These are phyloP conservation scores for Molossus molossus DNA, from an alignment of 2,797 vertebrate genomes.

Conservation along the genomic window DNA sequence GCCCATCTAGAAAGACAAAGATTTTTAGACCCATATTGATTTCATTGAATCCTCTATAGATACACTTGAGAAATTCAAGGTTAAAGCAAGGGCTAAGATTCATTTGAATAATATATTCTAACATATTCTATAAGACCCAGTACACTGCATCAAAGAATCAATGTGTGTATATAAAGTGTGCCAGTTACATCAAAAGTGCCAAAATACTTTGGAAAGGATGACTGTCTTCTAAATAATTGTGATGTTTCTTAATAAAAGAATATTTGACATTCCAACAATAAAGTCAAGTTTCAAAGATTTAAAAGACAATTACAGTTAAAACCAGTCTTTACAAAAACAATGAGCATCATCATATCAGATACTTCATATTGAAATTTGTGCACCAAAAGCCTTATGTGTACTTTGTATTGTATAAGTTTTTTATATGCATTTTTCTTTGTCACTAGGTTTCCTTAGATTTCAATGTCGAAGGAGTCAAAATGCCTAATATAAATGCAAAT, in stretches of 20 bases:
- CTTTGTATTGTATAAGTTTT: not conserved
- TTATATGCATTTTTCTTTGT: conserved; percentile 39
- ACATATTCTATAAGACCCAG: conserved; percentile 31
- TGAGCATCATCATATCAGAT: not conserved
- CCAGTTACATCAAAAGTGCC: conserved; percentile 27
- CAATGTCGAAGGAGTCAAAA: conserved; percentile 80
- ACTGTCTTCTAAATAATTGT: not conserved
- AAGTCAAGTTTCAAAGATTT: conserved; percentile 6
- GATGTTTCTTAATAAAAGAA: conserved; percentile 13
- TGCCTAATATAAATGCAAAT: conserved; percentile 67
- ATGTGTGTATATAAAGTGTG: not conserved
- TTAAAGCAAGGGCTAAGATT: conserved; percentile 83
- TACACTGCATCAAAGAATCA: conserved; percentile 42
- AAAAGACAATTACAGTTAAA: conserved; percentile 28
- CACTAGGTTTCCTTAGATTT: conserved; percentile 58
- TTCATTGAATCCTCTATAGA: conserved; percentile 76
- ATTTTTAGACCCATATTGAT: conserved; percentile 84
- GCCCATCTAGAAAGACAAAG: conserved; percentile 58
- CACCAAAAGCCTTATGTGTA: too few relatives aligned
- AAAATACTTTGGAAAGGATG: conserved; percentile 32
- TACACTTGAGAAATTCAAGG: conserved; percentile 80
- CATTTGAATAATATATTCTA: conserved; percentile 85
- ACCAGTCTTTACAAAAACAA: not conserved
- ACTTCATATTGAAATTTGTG: too few relatives aligned
- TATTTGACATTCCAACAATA: not conserved